Evolutionary conservation across 2,113 vertebrate genomes (phyloP).

Genomic region (Gymnogyps californianus): DNA sequence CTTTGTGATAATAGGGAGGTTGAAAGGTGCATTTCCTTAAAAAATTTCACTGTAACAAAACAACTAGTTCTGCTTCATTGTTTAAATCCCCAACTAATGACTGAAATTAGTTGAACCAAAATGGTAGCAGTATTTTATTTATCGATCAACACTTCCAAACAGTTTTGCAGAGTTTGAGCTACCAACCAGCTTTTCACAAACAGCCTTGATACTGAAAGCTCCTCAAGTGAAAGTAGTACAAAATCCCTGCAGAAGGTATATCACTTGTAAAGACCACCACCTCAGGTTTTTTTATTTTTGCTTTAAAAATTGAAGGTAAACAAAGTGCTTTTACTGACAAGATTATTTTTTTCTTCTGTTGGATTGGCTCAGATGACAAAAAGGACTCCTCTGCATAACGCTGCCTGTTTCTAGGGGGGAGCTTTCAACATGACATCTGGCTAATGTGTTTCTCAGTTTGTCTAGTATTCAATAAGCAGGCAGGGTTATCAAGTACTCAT

Average conservation of each 20-base stretch:
- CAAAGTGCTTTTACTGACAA: neutral
- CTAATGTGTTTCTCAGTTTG: constrained; percentile 5
- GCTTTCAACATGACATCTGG: neutral
- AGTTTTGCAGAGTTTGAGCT: neutral
- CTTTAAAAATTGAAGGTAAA: neutral
- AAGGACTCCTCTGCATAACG: rapidly evolving
- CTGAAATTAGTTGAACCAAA: neutral
- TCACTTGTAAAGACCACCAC: rapidly evolving
- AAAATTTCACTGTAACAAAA: neutral
- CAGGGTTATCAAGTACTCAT: neutral
- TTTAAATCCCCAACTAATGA: neutral
- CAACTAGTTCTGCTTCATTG: neutral
- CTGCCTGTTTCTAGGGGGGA: neutral
- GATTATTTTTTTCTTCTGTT: rapidly evolving
- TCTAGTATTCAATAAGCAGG: neutral
- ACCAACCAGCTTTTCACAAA: neutral
- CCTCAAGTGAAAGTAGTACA: rapidly evolving
- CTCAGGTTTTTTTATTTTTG: neutral
- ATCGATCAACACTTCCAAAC: neutral
- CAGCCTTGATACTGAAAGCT: neutral
- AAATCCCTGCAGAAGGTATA: neutral
- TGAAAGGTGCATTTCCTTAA: neutral
- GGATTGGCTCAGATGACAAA: neutral
- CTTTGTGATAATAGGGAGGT: neutral
- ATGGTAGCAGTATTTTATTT: neutral